Evolutionary conservation across 2,113 vertebrate genomes (phyloP), one percentile per base, ranked within the genome.

Genomic region (Hydrolagus affinis): DNA sequence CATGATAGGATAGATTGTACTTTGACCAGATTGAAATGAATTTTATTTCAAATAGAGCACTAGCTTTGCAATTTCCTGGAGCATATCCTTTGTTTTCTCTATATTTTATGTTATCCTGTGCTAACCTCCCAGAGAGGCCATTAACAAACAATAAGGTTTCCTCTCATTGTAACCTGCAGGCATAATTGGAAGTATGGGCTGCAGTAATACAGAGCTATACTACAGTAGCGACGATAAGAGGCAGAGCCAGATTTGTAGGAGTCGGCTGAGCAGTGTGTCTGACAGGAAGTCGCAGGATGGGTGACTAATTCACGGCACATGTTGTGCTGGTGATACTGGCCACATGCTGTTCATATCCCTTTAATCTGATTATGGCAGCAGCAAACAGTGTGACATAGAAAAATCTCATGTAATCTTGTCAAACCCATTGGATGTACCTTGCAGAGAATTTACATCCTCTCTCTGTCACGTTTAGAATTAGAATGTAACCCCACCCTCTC

Each of bases 21-120:
- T 78, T 11, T 8, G 6, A 66, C 30, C 23, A 66, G 2, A 3
- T 68, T 83, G 60, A 83, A 83, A 11, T 83, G 19, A 60, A 64
- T 66, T 32, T 28, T 83, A 19, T 83, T 64, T 32, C 23, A 83
- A 28, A 17, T 83, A 66, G 60, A 66, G 8, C 28, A 66, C 32
- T 68, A 28, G 17, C 25, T 83, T 66, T 83, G 62, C 62, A 68
- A 66, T 83, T 30, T 66, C 78, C 78, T 83, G 12, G 19, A 23
- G 1, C 32, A 66, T 66, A 32, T 83, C 25, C 62, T 83, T 64
- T 21, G 15, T 7, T 83, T 66, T 83, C 77, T 83, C 77, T 3
- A 19, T 56, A 9, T 75, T 83, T 83, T 83, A 66, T 83, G 78
- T 66, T 83, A 68, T 83, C 78, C 59, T 83, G 78, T 68, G 19